Evolutionary conservation across 37 sponge, comb jelly and placozoan genomes (phyloP), one percentile per base, ranked within the genome.

Genomic region (Amphimedon queenslandica): DNA sequence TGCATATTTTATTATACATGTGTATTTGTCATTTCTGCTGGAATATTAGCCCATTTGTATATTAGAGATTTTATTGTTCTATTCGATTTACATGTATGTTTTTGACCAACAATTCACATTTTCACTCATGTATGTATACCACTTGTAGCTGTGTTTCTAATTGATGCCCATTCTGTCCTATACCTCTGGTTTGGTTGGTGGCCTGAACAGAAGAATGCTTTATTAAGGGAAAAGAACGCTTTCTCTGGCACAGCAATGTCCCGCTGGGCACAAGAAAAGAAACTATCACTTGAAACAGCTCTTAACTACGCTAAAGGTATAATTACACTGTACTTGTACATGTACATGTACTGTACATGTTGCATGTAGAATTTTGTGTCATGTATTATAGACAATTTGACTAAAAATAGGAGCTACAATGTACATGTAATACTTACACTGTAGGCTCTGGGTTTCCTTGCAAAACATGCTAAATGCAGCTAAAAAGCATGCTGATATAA

Each of bases 151-250:
- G 67, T 96, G 37, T 96, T 93, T 68, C 75, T 96, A 28, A 28
- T 96, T 74, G 98, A 96, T 77, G 94, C 78, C 32, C 66, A 81
- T 31, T 78, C 73, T 43, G 88, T 82, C 51, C 63, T 96, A 29
- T 96, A 90, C 64, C 64, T 96, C 53, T 96, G 98, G 98, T 58
- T 87, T 21, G 98, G 98, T 1, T 96, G 98, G 98, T 96, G 96
- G 92, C 86, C 89, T 0, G 74, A 84, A 70, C 70, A 86, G 67
- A 78, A 82, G 42, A 84, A 87, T 40, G 71, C 63, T 0, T 41
- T 84, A 36, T 27, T 84, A 69, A 76, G 65, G 40, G 85, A 84
- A 58, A 72, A 72, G 37, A 92, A 84, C 58, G 81, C 80, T 21
- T 75, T 80, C 39, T 84, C 90, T 30, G 96, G 96, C n/a, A 75